Base-by-base conservation (phyloP, 2,113 vertebrate genomes). In the Bostrychus sinensis region DNA sequence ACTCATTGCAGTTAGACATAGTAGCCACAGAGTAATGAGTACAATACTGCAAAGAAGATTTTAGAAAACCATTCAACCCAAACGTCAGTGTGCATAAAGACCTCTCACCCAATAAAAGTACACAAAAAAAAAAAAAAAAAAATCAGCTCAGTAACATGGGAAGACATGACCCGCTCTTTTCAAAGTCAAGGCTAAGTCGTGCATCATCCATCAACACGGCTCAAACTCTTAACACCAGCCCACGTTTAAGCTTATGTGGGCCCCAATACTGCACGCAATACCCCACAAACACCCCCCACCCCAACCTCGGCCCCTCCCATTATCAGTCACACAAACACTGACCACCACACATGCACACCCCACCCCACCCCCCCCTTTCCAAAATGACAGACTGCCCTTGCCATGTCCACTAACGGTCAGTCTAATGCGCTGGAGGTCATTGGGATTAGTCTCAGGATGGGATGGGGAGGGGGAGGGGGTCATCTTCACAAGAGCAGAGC, bases 371-470 rank as follows among this genome's bases (percentile, higher is more conserved):
- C 61, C 51, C n/a, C n/a, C n/a, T n/a, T n/a, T n/a, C n/a, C 59
- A 14, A 69, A 66, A 69, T 80, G 84, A 85, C 84, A 89, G 88
- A 88, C 82, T 85, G 89, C 73, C 78, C 82, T 82, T 88, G 83
- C 78, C 76, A 37, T 83, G 82, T 86, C 85, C 84, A 86, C 83
- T 89, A 91, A 91, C 83, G 86, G 91, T 91, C 89, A 91, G 76
- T 88, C 82, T 91, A 89, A 89, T 86, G 66, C 85, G 39, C 78
- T 80, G 72, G 84, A 88, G 92, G 91, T 91, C 90, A 90, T 56
- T 39, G 80, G 45, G 89, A 92, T 93, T 91, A 91, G 82, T 78
- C 69, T 19, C 7, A 9, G n/a, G 1, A 13, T 4, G 22, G 22
- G 12, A 12, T 11, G 45, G 39, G 39, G 5, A 7, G 1, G 39